Evolutionary conservation across 2,888 invertebrate genomes (phyloP).

Genomic region (Slavum lentiscoides): DNA sequence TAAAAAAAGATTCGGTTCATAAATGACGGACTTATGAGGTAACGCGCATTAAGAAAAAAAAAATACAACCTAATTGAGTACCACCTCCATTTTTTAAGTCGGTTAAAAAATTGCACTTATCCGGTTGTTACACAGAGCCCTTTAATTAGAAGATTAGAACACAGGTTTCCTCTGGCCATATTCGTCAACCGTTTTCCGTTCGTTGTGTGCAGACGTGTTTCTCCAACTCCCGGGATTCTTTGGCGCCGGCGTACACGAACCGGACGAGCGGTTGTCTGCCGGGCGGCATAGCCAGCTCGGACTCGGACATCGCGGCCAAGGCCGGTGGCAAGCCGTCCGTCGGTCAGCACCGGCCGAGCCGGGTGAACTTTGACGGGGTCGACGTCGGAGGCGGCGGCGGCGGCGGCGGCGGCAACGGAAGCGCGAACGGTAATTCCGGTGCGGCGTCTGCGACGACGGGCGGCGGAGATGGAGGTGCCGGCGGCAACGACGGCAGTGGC

Average conservation of each 20-base stretch:
- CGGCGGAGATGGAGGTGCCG: conserved; percentile 66
- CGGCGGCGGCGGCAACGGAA: conserved; percentile 61
- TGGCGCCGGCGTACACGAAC: conserved; percentile 71
- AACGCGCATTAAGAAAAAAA: too few relatives aligned
- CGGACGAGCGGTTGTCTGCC: conserved; percentile 61
- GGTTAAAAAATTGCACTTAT: too few relatives aligned
- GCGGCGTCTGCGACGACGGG: conserved; percentile 67
- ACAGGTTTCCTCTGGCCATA: background rate
- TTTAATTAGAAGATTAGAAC: too few relatives aligned
- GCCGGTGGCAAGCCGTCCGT: conserved; percentile 67
- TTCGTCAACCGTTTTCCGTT: conserved; percentile 4
- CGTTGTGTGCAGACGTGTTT: conserved; percentile 66
- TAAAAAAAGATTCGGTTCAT: too few relatives aligned
- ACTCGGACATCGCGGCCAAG: conserved; percentile 73
- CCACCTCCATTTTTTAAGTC: too few relatives aligned
- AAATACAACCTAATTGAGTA: too few relatives aligned
- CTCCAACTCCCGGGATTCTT: conserved; percentile 74
- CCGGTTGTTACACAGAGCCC: too few relatives aligned
- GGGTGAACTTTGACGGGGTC: conserved; percentile 66
- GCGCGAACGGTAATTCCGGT: background rate
- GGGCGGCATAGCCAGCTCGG: conserved; percentile 62
- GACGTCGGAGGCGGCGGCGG: conserved; percentile 68
- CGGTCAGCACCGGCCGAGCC: conserved; percentile 45
- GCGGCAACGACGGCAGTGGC: conserved; percentile 71
- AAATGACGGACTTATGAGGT: too few relatives aligned